phyloP scores from a whole-genome alignment of 2,113 vertebrate genomes.

The Labeo catla region DNA sequence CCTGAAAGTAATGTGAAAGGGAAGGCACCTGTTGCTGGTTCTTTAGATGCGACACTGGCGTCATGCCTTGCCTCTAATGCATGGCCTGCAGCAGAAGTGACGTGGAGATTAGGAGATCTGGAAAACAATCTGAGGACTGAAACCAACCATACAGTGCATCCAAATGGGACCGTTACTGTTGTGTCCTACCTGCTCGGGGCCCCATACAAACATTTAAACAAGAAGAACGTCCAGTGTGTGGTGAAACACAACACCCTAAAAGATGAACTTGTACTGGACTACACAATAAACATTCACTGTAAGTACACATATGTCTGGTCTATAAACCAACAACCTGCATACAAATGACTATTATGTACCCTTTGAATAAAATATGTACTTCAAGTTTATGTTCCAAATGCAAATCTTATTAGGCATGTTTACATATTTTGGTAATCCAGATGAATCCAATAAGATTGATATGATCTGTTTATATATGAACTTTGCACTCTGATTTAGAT shows the following conservation, averaged over 20 bases:
- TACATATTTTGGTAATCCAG: no score
- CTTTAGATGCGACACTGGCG: constrained; percentile 41
- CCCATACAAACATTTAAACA: constrained; percentile 51
- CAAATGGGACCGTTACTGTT: constrained; percentile 57
- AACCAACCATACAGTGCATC: not conserved
- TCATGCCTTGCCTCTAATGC: constrained; percentile 61
- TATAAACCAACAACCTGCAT: not conserved
- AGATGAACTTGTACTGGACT: not conserved
- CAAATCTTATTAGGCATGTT: not conserved
- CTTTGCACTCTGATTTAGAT: no score
- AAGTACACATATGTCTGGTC: constrained; percentile 8
- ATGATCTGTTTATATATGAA: no score
- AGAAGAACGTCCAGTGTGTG: constrained; percentile 56
- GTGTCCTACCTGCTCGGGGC: constrained; percentile 54
- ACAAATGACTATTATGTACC: not conserved
- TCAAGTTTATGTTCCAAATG: not conserved
- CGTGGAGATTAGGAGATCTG: constrained; percentile 49
- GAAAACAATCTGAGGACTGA: not conserved
- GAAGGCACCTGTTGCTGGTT: constrained; percentile 5
- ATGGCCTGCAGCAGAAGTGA: constrained; percentile 59
- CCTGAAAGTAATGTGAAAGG: constrained; percentile 32
- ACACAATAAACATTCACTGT: constrained; percentile 64
- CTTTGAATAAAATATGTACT: not conserved
- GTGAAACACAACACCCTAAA: constrained; percentile 31
- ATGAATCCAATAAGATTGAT: no score